Base-by-base conservation (phyloP, 2,888 invertebrate genomes). In the Rapana venosa region DNA sequence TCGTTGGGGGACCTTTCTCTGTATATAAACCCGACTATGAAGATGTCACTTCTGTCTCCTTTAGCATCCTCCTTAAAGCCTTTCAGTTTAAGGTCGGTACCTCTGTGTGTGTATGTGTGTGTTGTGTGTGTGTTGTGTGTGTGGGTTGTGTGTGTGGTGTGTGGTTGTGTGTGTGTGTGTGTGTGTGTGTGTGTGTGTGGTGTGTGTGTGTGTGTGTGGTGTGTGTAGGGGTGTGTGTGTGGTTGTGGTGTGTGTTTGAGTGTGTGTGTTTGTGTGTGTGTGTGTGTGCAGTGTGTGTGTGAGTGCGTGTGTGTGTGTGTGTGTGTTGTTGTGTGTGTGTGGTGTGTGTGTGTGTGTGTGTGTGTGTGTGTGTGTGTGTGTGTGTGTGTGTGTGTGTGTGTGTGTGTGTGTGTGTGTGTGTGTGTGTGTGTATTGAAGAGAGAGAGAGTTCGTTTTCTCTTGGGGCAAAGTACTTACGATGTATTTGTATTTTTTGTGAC, bases 1-100 rank as follows among this genome's bases (percentile, higher is more conserved):
- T 94, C 56, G 90, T 92, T 89, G 91, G 92, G 91, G 94, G 94
- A 90, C 94, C 94, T 90, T 93, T 93, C 92, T 93, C 93, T 91
- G 90, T 91, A 89, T 94, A 92, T 91, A 93, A 89, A 89, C 87
- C 90, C 87, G 93, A 91, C 66, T 93, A 92, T 90, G 90, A 90
- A 56, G 93, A 93, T 77, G 91, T 86, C 61, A 87, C 90, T 6
- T 93, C 93, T 36, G 88, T 90, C 35, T 90, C 92, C 85, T 94
- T 91, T 91, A 90, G 88, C 89, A 89, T 92, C 86, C 93, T 94
- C 89, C 92, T 92, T 90, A 91, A 92, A 56, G 91, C 92, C 90
- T 93, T 94, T 91, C 91, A 92, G 92, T 94, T 92, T 92, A 92
- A 93, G 92, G 94, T 94, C 90, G n/a, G 88, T 58, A 26, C 0